Evolutionary conservation across 2,797 vertebrate species (phyloP), one percentile per base, ranked within the genome.

Genomic region (Crocodylus rhombifer): DNA sequence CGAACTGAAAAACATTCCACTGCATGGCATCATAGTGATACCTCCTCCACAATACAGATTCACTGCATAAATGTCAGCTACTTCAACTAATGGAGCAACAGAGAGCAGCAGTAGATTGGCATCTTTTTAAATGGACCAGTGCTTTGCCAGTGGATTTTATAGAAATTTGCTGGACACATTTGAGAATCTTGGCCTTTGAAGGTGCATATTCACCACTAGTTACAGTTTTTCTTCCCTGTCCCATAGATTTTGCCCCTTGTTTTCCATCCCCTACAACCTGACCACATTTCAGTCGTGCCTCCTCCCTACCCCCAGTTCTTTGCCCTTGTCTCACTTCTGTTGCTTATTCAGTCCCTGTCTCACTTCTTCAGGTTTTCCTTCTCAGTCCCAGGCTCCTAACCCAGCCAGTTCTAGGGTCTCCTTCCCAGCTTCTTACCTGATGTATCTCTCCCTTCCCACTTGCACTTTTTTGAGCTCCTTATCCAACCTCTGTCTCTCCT

Each of bases 71-170:
- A 63, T 33, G 87, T 51, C 76, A 90, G 76, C 36, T 78, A 15
- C 30, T 82, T 80, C 61, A 67, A 14, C 63, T 92, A 91, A 86
- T 73, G 33, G 94, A 86, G 26, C 89, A 84, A 55, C 88, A 51
- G 61, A 86, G 25, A 90, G 14, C 25, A 86, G 11, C 62, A 92
- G 55, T 55, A 91, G 86, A 26, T 2, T 89, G 30, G 51, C 60
- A 4, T 80, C 83, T 89, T 87, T 87, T 89, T 61, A 25, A 2
- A 61, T 36, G 67, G 83, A 71, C 30, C 69, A 82, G 18, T 67
- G 55, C 13, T 92, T 76, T 80, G 36, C 13, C n/a, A 23, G 33
- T 17, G 2, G 76, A 21, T 77, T 23, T 82, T 73, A 80, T 7
- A 62, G 67, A 25, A 58, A 36, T 17, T 76, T 61, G 4, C 64